Evolutionary conservation across 2,113 vertebrate genomes (phyloP).

Genomic region (Eleginops maclovinus): DNA sequence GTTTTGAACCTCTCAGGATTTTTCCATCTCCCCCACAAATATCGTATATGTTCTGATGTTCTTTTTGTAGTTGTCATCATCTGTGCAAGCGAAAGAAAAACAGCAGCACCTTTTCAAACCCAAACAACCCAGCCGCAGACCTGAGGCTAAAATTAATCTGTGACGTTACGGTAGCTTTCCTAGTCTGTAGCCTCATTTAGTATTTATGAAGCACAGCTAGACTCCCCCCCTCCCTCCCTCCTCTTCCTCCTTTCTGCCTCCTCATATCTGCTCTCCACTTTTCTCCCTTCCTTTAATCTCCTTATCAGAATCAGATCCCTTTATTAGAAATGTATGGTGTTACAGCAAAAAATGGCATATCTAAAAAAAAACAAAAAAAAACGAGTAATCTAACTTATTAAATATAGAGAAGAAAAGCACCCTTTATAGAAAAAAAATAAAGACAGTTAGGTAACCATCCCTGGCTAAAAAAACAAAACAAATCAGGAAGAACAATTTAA

Average conservation of each 20-base stretch:
- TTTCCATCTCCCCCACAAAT: background rate
- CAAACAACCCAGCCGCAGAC: conserved; percentile 3
- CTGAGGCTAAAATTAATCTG: background rate
- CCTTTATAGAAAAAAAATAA: too few relatives aligned
- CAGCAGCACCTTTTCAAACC: background rate
- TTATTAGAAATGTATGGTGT: too few relatives aligned
- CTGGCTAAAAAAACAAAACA: too few relatives aligned
- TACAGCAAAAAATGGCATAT: too few relatives aligned
- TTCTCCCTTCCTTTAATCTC: background rate
- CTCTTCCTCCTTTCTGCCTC: background rate
- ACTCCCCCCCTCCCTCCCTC: background rate
- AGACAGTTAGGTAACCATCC: too few relatives aligned
- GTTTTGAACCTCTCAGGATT: background rate
- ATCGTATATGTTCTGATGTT: background rate
- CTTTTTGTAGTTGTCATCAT: background rate
- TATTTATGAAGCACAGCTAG: conserved; percentile 56
- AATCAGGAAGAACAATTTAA: too few relatives aligned
- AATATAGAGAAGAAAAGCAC: too few relatives aligned
- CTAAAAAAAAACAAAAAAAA: too few relatives aligned
- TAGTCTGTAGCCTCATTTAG: conserved; percentile 20
- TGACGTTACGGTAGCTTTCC: conserved; percentile 26
- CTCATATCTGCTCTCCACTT: background rate
- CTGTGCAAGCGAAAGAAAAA: conserved; percentile 1
- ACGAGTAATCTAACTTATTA: too few relatives aligned
- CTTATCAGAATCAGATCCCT: background rate